Evolutionary conservation across 2,888 invertebrate species (phyloP).

Genomic region (Schrankia costaestrigalis): DNA sequence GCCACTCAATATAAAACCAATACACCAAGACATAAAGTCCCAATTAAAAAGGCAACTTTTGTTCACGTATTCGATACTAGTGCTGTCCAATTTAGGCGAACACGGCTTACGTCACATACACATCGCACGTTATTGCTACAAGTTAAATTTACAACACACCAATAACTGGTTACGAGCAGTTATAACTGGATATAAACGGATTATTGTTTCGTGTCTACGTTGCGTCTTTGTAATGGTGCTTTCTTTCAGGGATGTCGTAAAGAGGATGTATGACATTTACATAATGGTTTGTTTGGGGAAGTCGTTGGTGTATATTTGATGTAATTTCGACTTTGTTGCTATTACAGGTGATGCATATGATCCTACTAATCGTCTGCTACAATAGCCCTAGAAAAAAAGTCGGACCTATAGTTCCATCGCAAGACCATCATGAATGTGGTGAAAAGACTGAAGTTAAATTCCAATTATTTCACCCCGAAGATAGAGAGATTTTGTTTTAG

Average conservation of each 20-base stretch:
- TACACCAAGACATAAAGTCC: slow-evolving; percentile 6
- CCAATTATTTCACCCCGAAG: too few relatives aligned
- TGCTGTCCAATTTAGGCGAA: slow-evolving; percentile 59
- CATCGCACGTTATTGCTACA: slow-evolving; percentile 60
- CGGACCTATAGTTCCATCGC: too few relatives aligned
- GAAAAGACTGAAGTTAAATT: too few relatives aligned
- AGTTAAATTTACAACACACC: slow-evolving; percentile 55
- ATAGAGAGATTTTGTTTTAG: too few relatives aligned
- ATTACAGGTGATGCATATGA: too few relatives aligned
- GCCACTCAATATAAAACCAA: slow-evolving; percentile 11
- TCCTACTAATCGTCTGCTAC: too few relatives aligned
- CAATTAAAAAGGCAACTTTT: slow-evolving; percentile 9
- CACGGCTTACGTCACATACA: slow-evolving; percentile 45
- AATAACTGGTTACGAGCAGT: slow-evolving; percentile 27
- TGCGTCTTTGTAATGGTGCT: slow-evolving; percentile 4
- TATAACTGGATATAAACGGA: slow-evolving; percentile 55
- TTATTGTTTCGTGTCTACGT: slow-evolving; percentile 36
- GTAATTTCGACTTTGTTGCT: too few relatives aligned
- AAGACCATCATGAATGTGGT: too few relatives aligned
- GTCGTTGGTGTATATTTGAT: too few relatives aligned
- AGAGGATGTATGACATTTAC: background rate
- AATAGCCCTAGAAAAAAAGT: too few relatives aligned
- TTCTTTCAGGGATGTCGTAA: background rate
- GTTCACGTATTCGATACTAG: slow-evolving; percentile 7
- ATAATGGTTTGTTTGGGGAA: background rate